Evolutionary conservation across 2,888 invertebrate genomes (phyloP).

Genomic region (Arctia plantaginis): DNA sequence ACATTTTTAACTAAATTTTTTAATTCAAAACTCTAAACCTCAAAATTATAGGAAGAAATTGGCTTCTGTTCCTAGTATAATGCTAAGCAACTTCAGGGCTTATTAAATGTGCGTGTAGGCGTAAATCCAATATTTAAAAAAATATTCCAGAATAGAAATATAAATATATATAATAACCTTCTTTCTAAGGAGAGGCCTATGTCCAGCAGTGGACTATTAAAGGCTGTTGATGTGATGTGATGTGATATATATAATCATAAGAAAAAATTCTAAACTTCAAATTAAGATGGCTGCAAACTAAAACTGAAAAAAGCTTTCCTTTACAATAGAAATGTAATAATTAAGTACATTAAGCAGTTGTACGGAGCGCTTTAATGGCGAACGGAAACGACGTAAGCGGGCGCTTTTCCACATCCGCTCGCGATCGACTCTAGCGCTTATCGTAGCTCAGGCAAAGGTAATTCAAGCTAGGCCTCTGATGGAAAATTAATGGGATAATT

Average conservation of each 20-base stretch:
- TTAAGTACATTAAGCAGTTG: conserved; percentile 41
- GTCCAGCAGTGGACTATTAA: no score
- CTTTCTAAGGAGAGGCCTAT: no score
- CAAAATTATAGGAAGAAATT: not conserved
- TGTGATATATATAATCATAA: no score
- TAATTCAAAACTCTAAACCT: no score
- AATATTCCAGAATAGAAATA: not conserved
- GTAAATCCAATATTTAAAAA: not conserved
- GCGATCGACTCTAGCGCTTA: conserved; percentile 46
- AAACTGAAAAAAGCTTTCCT: not conserved
- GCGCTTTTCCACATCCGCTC: conserved; percentile 60
- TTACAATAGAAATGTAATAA: conserved; percentile 33
- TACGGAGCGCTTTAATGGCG: conserved; percentile 46
- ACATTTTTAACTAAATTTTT: no score
- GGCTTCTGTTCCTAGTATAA: not conserved
- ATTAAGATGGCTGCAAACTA: not conserved
- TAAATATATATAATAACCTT: no score
- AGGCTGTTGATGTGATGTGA: no score
- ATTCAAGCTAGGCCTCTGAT: conserved; percentile 42
- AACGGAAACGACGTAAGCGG: conserved; percentile 57
- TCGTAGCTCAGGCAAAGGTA: conserved; percentile 50
- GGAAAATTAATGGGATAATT: conserved; percentile 48
- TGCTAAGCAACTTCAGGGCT: not conserved
- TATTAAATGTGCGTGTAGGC: no score
- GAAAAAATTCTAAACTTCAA: not conserved